These are phyloP conservation scores for Uria aalge DNA, from an alignment of 2,113 vertebrate species.

Conservation along the genomic window DNA sequence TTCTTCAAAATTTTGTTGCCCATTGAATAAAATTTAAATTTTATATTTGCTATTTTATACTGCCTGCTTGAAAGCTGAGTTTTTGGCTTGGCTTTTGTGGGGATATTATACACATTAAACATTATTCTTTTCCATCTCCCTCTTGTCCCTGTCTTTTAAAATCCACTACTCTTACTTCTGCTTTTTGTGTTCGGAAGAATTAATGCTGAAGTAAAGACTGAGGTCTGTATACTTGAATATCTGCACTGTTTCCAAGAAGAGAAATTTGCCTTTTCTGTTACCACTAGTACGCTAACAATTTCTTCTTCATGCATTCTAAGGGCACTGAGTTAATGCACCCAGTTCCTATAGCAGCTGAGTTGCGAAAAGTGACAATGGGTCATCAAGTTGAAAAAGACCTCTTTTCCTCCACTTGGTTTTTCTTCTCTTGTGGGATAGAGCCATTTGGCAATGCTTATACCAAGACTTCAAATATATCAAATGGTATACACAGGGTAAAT, in stretches of 20 bases:
- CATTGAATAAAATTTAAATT: not conserved
- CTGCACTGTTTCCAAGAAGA: not conserved
- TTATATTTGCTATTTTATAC: not conserved
- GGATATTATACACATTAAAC: not conserved
- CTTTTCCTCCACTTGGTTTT: not conserved
- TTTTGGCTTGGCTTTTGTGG: not conserved
- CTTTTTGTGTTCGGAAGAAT: not conserved
- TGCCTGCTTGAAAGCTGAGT: not conserved
- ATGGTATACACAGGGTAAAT: not conserved
- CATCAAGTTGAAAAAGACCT: not conserved
- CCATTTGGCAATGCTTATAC: not conserved
- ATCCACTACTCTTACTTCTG: not conserved
- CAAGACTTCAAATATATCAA: not conserved
- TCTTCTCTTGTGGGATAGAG: not conserved
- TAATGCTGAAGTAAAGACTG: not conserved
- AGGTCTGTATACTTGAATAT: not conserved
- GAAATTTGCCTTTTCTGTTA: not conserved
- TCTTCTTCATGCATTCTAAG: not conserved
- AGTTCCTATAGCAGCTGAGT: not conserved
- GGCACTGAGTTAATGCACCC: not conserved
- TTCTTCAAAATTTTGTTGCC: not conserved
- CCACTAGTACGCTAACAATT: not conserved
- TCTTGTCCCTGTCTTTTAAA: not conserved
- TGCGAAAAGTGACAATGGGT: not conserved
- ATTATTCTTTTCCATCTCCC: not conserved